phyloP scores from a whole-genome alignment of 2,797 vertebrate species.

The Capromys pilorides region DNA sequence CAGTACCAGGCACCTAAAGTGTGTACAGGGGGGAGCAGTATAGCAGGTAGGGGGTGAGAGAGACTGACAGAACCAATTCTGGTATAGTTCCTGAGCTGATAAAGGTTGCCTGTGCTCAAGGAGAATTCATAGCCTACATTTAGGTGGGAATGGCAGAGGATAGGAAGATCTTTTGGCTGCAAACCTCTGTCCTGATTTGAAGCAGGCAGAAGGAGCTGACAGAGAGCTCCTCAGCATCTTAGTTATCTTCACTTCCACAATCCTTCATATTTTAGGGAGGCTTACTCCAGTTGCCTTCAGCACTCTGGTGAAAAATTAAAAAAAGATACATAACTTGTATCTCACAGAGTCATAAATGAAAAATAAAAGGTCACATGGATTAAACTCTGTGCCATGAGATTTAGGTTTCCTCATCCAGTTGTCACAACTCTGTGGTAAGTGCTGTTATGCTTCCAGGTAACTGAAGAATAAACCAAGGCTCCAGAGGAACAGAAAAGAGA shows the following conservation, averaged over 20 bases:
- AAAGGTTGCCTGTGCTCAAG: neutral
- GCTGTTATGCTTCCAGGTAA: neutral
- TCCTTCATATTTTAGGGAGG: neutral
- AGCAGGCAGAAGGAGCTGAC: neutral
- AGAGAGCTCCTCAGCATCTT: neutral
- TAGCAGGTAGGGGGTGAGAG: neutral
- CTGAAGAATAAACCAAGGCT: conserved; percentile 57
- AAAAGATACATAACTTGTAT: neutral
- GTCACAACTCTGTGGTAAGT: neutral
- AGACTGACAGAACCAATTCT: neutral
- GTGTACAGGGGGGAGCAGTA: neutral
- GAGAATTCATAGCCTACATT: neutral
- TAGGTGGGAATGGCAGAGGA: neutral
- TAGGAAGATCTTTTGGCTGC: neutral
- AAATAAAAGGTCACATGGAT: neutral
- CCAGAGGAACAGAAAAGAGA: neutral
- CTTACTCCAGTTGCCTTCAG: neutral
- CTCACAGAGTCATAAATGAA: neutral
- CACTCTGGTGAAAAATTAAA: neutral
- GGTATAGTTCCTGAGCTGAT: neutral
- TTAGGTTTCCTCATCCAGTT: neutral
- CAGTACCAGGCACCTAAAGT: neutral
- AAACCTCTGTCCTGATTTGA: neutral
- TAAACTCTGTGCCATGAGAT: neutral
- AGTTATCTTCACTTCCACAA: neutral